Conservation (phyloP, 2,113 vertebrate genomes). For the Prunella fulvescens region DNA sequence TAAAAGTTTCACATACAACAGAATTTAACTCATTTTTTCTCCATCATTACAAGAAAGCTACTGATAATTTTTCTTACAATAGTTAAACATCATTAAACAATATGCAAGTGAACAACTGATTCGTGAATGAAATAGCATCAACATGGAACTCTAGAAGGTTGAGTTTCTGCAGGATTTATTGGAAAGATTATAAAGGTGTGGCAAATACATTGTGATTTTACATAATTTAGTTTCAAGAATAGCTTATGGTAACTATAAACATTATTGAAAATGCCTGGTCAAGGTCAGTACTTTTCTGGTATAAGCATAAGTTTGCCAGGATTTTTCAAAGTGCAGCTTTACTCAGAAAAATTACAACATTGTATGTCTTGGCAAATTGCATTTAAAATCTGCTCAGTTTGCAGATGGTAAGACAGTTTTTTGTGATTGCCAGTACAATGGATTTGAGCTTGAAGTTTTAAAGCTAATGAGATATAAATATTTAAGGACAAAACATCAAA, state of each 20-base stretch:
- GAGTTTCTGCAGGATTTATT: slow-evolving; percentile 70
- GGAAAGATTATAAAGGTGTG: slow-evolving; percentile 63
- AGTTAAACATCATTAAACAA: background rate
- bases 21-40: background rate
- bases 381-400: background rate
- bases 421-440: background rate
- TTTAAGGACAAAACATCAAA: background rate
- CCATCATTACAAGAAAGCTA: background rate
- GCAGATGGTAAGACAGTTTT: background rate
- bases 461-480: slow-evolving; percentile 10
- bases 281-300: slow-evolving; percentile 35
- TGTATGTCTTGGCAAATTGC: slow-evolving; percentile 1
- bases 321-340: slow-evolving; percentile 15
- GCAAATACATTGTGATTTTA: slow-evolving; percentile 67
- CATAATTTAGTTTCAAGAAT: slow-evolving; percentile 50
- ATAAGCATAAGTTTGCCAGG: slow-evolving; percentile 42
- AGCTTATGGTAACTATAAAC: slow-evolving; percentile 60
- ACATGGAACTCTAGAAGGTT: slow-evolving; percentile 44
- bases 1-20: background rate
- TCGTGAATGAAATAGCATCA: slow-evolving; percentile 42
- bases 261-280: slow-evolving; percentile 58
- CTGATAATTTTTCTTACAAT: background rate
- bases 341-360: slow-evolving; percentile 16
- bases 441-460: slow-evolving; percentile 1
- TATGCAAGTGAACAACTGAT: background rate